A percentile compares a stretch with the other conserved stretches of the same genome.
These are phyloP conservation scores for Mercenaria mercenaria DNA, from an alignment of 1,140 invertebrate genomes.

Conservation along the genomic window DNA sequence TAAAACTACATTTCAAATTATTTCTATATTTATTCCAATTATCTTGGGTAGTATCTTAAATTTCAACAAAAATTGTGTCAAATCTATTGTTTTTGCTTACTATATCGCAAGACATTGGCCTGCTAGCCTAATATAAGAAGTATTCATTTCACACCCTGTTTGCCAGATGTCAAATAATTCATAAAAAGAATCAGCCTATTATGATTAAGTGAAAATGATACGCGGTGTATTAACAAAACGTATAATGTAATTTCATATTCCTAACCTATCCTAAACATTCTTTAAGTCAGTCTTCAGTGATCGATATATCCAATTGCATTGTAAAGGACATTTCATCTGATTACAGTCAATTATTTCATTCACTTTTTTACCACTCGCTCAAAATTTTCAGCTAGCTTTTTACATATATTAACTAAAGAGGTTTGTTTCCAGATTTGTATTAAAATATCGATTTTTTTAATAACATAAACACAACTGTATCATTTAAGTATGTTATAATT, in stretches of 20 bases:
- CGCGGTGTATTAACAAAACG: background rate
- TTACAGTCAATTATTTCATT: slow-evolving; percentile 11
- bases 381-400: background rate
- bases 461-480: no score
- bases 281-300: slow-evolving; percentile 1
- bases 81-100: background rate
- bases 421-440: no score
- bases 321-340: slow-evolving; percentile 3
- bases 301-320: slow-evolving; percentile 17
- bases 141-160: background rate
- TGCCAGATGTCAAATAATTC: background rate
- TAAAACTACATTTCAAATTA: background rate
- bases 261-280: background rate
- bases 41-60: background rate
- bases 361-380: background rate
- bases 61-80: background rate
- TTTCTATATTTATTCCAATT: background rate
- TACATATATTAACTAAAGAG: no score
- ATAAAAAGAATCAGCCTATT: background rate
- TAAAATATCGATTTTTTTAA: no score
- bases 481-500: no score
- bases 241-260: background rate
- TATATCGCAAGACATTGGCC: background rate
- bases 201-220: slow-evolving; percentile 24
- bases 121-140: background rate